These are phyloP conservation scores for Clarias fuscus DNA, from an alignment of 2,797 vertebrate species.

Conservation along the genomic window DNA sequence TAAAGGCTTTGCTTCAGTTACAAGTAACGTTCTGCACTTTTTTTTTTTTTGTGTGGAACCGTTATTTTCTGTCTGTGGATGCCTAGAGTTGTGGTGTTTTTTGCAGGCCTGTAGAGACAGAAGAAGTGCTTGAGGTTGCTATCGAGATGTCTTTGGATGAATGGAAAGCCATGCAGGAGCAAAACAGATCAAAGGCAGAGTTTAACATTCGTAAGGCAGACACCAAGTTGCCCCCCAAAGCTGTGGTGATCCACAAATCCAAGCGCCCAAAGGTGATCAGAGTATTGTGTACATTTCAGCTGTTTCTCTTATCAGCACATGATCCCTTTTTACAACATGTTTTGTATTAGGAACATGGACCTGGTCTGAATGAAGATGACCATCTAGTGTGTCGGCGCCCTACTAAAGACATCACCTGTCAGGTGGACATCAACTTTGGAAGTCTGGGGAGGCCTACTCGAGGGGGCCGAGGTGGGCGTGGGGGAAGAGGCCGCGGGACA, in stretches of 20 bases:
- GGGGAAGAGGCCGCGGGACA: constrained; percentile 58
- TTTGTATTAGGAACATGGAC: constrained; percentile 54
- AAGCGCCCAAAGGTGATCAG: constrained; percentile 77
- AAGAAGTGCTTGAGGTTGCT: constrained; percentile 80
- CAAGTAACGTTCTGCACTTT: no score
- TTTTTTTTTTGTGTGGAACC: neutral
- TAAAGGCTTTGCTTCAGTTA: neutral
- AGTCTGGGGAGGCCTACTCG: constrained; percentile 87
- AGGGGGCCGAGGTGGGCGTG: constrained; percentile 82
- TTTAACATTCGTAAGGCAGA: constrained; percentile 94
- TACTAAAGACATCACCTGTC: constrained; percentile 94
- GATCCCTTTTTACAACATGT: neutral
- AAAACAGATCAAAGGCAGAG: constrained; percentile 83
- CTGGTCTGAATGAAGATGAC: constrained; percentile 79
- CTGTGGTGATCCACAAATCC: constrained; percentile 93
- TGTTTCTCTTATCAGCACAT: neutral
- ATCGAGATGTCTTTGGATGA: constrained; percentile 95
- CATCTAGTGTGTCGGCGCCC: constrained; percentile 85
- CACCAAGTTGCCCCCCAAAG: constrained; percentile 85
- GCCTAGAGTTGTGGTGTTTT: neutral
- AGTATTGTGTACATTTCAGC: neutral
- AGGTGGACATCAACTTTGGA: constrained; percentile 96
- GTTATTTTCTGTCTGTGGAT: neutral
- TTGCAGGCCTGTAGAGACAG: constrained; percentile 60
- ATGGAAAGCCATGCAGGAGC: constrained; percentile 90